phyloP scores from a whole-genome alignment of 2,888 invertebrate genomes.

The Eremobia ochroleuca region DNA sequence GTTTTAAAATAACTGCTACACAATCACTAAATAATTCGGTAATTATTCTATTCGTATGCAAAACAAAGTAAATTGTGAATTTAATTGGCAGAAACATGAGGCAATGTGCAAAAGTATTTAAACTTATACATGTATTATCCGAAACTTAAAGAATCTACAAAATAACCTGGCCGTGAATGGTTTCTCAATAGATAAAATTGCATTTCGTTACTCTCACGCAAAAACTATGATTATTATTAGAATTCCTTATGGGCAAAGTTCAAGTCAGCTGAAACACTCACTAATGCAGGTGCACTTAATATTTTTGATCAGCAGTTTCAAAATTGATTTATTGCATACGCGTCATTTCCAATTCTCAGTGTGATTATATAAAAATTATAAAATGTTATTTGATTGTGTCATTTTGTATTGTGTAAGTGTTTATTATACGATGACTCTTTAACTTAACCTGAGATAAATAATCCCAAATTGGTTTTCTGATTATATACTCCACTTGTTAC shows the following conservation, averaged over 20 bases:
- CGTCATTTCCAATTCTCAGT: conserved; percentile 7
- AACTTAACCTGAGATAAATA: conserved; percentile 45
- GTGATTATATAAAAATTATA: conserved; percentile 46
- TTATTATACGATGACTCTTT: conserved; percentile 47
- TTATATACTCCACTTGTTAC: conserved; percentile 29
- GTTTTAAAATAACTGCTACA: conserved; percentile 26
- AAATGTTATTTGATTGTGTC: conserved; percentile 26
- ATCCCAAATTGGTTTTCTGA: conserved; percentile 33
- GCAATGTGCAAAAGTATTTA: conserved; percentile 15
- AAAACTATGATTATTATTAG: conserved; percentile 46
- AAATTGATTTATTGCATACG: conserved; percentile 25
- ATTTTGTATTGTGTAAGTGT: conserved; percentile 36
- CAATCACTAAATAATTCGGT: conserved; percentile 15
- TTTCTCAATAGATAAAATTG: conserved; percentile 47
- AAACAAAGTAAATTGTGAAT: conserved; percentile 33
- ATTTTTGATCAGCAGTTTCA: conserved; percentile 22
- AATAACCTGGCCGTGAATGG: conserved; percentile 9
- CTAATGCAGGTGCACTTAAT: conserved; percentile 24
- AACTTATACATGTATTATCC: neutral
- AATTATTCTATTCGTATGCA: conserved; percentile 32
- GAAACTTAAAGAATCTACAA: too few relatives aligned
- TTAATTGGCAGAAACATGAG: conserved; percentile 33
- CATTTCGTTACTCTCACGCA: conserved; percentile 49
- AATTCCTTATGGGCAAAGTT: conserved; percentile 42
- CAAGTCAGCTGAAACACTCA: conserved; percentile 33